These are phyloP conservation scores for Cyanistes caeruleus DNA, from an alignment of 2,113 vertebrate genomes.

Conservation along the genomic window DNA sequence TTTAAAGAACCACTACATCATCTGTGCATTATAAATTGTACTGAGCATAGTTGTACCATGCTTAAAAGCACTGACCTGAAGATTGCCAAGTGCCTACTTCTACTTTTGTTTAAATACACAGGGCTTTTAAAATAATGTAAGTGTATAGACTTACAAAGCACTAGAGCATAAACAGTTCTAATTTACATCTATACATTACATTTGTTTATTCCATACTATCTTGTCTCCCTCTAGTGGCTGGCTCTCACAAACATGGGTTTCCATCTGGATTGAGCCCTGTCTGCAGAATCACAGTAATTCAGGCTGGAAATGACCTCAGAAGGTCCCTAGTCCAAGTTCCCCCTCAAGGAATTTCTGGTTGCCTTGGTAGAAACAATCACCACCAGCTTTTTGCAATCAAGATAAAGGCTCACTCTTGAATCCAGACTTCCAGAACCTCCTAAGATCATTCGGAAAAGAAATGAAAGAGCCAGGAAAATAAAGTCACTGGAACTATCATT, in stretches of 20 bases:
- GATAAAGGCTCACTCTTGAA: not conserved
- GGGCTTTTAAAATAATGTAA: not conserved
- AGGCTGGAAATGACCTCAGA: not conserved
- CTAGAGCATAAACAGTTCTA: not conserved
- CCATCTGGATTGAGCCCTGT: not conserved
- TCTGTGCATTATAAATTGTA: not conserved
- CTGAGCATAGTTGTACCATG: fast-evolving
- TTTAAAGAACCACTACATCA: not conserved
- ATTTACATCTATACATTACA: fast-evolving
- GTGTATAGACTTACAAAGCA: not conserved
- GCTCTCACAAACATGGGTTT: not conserved
- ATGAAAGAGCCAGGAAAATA: not conserved
- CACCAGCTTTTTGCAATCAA: not conserved
- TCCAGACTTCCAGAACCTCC: not conserved
- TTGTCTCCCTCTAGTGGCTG: slow-evolving; percentile 25
- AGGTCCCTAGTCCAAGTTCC: not conserved
- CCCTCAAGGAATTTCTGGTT: not conserved
- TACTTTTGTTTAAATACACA: not conserved
- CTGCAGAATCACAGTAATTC: not conserved
- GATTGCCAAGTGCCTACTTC: not conserved
- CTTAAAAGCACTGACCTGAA: not conserved
- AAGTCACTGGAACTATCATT: not conserved
- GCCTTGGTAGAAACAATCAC: not conserved
- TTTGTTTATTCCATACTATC: not conserved
- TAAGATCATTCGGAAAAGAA: not conserved